Conservation (phyloP, 2,888 invertebrate genomes). For the Terebella lapidaria region DNA sequence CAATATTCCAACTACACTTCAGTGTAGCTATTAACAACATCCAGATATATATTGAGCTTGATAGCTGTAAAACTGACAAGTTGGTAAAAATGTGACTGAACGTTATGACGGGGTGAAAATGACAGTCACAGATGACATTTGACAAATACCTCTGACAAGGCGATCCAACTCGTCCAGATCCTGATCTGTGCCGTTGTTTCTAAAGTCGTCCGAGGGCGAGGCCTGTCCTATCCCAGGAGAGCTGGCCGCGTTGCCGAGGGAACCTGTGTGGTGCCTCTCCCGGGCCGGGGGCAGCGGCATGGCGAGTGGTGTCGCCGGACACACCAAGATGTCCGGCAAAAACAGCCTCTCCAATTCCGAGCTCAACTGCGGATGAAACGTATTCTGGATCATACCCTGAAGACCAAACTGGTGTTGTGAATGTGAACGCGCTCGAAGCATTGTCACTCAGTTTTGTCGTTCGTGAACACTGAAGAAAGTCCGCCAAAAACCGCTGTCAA, state of each 20-base stretch:
- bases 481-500: too few relatives aligned
- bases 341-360: slow-evolving; percentile 2
- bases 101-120: too few relatives aligned
- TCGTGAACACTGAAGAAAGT: too few relatives aligned
- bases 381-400: not conserved
- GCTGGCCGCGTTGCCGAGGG: not conserved
- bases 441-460: too few relatives aligned
- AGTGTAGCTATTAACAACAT: too few relatives aligned
- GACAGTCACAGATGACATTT: too few relatives aligned
- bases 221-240: not conserved
- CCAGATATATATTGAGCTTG: too few relatives aligned
- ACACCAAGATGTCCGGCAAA: not conserved
- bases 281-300: not conserved
- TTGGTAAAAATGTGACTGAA: too few relatives aligned
- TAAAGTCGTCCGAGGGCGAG: slow-evolving; percentile 24
- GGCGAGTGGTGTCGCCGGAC: not conserved
- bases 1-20: too few relatives aligned
- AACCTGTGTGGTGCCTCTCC: not conserved
- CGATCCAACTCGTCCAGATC: slow-evolving; percentile 27
- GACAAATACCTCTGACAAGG: slow-evolving; percentile 16
- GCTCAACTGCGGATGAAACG: not conserved
- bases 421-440: too few relatives aligned
- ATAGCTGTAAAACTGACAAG: too few relatives aligned
- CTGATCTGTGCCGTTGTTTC: slow-evolving; percentile 19
- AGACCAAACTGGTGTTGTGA: too few relatives aligned